Evolutionary conservation across 2,797 vertebrate genomes (phyloP).

Genomic region (Monodelphis domestica): DNA sequence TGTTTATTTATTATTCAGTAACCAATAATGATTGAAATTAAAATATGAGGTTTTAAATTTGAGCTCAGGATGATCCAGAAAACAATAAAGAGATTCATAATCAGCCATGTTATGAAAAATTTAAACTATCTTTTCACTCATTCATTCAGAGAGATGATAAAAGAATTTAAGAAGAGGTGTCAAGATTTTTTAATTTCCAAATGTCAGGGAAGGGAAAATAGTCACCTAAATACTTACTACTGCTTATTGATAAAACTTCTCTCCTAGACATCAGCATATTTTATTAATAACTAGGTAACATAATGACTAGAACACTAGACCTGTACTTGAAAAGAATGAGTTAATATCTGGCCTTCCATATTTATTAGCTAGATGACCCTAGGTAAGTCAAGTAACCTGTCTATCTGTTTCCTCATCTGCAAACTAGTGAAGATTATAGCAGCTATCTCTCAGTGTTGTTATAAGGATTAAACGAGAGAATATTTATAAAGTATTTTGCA

Average conservation of each 20-base stretch:
- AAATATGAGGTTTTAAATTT: background rate
- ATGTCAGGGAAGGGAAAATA: background rate
- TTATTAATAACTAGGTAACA: background rate
- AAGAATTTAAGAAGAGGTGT: accelerated
- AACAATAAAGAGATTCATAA: background rate
- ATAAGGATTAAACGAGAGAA: background rate
- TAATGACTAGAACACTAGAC: background rate
- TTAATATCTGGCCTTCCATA: background rate
- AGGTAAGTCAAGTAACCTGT: background rate
- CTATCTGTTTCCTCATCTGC: background rate
- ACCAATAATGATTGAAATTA: background rate
- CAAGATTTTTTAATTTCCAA: background rate
- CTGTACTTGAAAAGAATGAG: background rate
- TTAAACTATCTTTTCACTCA: background rate
- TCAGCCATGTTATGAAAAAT: background rate
- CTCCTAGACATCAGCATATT: background rate
- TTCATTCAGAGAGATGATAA: background rate
- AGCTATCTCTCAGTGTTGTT: background rate
- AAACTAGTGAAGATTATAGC: background rate
- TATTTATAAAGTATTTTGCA: background rate
- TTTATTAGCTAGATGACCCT: background rate
- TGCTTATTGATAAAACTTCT: background rate
- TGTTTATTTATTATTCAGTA: background rate
- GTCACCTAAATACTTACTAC: background rate
- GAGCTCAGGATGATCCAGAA: background rate